phyloP scores from a whole-genome alignment of 2,888 invertebrate genomes.

The Ornithoptera alexandrae region DNA sequence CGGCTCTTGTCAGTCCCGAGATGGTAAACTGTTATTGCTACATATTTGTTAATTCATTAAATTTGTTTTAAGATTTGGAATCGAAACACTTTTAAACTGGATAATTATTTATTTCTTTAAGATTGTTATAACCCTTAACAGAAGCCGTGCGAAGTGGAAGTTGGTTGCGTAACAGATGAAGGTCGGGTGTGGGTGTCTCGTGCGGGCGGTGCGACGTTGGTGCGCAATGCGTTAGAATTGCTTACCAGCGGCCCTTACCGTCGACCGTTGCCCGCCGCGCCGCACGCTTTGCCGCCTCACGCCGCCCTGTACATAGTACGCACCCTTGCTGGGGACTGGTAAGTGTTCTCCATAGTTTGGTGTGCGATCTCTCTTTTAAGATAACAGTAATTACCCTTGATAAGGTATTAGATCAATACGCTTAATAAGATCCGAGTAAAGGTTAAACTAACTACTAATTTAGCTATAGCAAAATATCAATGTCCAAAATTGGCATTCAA shows the following conservation, averaged over 20 bases:
- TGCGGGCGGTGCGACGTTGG: constrained; percentile 68
- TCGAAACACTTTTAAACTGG: neutral
- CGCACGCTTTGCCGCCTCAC: constrained; percentile 59
- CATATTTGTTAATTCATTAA: neutral
- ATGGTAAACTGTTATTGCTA: neutral
- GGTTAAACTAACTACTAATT: too few species aligned
- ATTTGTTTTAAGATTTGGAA: neutral
- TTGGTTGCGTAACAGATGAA: constrained; percentile 73
- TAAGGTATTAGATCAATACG: too few species aligned
- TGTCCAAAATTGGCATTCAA: too few species aligned
- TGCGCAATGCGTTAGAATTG: constrained; percentile 62
- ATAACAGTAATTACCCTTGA: too few species aligned
- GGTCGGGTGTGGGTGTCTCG: constrained; percentile 71
- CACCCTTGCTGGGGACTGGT: constrained; percentile 75
- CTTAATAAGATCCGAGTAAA: too few species aligned
- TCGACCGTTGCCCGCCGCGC: constrained; percentile 70
- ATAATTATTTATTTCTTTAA: neutral
- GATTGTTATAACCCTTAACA: constrained; percentile 32
- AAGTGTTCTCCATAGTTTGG: neutral
- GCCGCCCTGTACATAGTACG: constrained; percentile 72
- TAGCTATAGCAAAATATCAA: too few species aligned
- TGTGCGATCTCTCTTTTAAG: neutral
- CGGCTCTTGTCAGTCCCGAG: too few species aligned
- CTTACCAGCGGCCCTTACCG: constrained; percentile 68
- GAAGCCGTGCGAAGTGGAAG: constrained; percentile 70